phyloP scores from a whole-genome alignment of 2,797 vertebrate genomes.

The Novumbra hubbsi region DNA sequence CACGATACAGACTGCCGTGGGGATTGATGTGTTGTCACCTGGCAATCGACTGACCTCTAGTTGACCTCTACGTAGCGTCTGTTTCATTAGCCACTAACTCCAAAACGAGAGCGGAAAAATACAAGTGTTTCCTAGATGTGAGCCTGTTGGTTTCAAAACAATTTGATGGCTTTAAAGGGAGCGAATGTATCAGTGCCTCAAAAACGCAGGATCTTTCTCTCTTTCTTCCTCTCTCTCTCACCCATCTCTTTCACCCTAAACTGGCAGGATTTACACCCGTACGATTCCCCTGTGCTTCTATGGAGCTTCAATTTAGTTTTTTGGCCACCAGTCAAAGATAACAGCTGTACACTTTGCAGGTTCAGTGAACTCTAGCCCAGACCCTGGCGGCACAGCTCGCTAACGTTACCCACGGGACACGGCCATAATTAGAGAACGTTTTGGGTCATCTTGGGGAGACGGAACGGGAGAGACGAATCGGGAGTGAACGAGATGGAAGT shows the following conservation, averaged over 20 bases:
- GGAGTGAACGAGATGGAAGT: slow-evolving; percentile 13
- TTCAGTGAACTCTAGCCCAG: slow-evolving; percentile 85
- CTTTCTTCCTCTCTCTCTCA: slow-evolving; percentile 5
- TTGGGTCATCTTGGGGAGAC: slow-evolving; percentile 80
- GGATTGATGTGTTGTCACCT: too few species aligned
- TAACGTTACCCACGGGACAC: slow-evolving; percentile 76
- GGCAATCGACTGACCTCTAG: too few species aligned
- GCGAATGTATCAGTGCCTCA: too few species aligned
- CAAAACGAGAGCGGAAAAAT: too few species aligned
- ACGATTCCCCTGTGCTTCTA: slow-evolving; percentile 75
- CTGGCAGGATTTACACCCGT: slow-evolving; percentile 24
- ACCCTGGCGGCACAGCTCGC: slow-evolving; percentile 75
- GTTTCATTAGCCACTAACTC: too few species aligned
- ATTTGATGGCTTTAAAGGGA: too few species aligned
- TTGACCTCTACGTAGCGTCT: too few species aligned
- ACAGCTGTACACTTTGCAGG: slow-evolving; percentile 90
- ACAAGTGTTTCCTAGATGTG: too few species aligned
- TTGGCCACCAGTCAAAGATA: slow-evolving; percentile 93
- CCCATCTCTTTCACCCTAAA: background rate
- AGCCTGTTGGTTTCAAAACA: too few species aligned
- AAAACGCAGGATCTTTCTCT: slow-evolving; percentile 4
- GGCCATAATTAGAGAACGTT: slow-evolving; percentile 90
- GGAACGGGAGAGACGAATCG: slow-evolving; percentile 18
- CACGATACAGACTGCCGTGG: too few species aligned
- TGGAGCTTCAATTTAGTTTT: slow-evolving; percentile 79